Conservation (phyloP, 2,113 vertebrate genomes). For the Anarhynchus alexandrinus region DNA sequence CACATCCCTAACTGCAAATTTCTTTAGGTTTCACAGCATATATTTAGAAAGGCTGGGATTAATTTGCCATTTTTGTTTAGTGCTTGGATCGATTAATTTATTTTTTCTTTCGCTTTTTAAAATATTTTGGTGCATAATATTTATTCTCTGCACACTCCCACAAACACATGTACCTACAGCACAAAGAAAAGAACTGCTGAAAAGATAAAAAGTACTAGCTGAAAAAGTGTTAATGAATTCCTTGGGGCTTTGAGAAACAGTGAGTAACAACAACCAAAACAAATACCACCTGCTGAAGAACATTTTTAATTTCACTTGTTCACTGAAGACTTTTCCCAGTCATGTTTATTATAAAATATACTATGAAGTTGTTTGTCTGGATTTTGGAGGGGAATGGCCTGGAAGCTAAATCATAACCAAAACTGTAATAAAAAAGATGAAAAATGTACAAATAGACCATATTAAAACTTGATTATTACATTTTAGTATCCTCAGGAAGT, state of each 20-base stretch:
- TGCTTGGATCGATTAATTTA: not conserved
- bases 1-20: not conserved
- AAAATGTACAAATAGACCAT: not conserved
- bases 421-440: not conserved
- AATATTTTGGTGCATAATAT: not conserved
- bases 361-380: not conserved
- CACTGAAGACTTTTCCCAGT: not conserved
- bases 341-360: not conserved
- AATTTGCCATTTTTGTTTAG: not conserved
- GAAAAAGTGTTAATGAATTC: not conserved
- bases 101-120: not conserved
- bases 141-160: not conserved
- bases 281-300: not conserved
- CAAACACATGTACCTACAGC: not conserved
- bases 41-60: not conserved
- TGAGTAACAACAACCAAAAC: conserved; percentile 2
- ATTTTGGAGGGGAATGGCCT: not conserved
- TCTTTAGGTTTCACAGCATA: not conserved
- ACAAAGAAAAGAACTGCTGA: not conserved
- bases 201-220: not conserved
- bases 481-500: not conserved
- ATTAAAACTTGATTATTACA: not conserved
- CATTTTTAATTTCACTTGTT: not conserved
- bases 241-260: not conserved
- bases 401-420: not conserved